Base-by-base conservation (phyloP, 2,888 invertebrate genomes). In the Acleris laterana region DNA sequence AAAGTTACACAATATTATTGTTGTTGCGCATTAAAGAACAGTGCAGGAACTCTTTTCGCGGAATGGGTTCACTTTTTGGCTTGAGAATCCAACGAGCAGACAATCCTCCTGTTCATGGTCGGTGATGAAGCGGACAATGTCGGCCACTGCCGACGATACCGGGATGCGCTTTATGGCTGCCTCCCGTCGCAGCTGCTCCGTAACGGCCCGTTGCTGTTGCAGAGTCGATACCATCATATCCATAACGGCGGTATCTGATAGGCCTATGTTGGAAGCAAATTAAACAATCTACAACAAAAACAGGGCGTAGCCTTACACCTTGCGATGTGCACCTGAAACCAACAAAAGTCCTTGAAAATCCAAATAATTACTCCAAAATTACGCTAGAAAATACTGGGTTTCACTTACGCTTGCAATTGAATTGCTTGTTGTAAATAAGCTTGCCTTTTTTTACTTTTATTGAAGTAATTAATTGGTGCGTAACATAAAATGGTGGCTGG, bases 51-150 rank as follows among this genome's bases (percentile, higher is more conserved):
- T 97, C 93, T 98, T 98, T 90, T 98, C 98, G 73, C 98, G 95
- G 94, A 98, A 99, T 32, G 99, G 99, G 91, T 99, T 99, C 17
- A 98, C 97, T 85, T 98, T 97, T 85, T 98, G 98, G 75, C 97
- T 97, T 71, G 97, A 96, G 88, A 99, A 99, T 44, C 99, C 99
- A 72, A 97, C 97, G 71, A 99, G 94, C 56, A 99, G 94, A 80
- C 97, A 98, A 90, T 99, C 99, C 81, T 98, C 98, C 77, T 97
- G 96, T 81, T 98, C 97, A 81, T 98, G 98, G 78, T 98, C 98
- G 51, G 95, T 94, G 72, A 98, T 97, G 83, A 95, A 98, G 83
- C 97, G 97, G 83, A 98, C 96, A 76, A 99, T 97, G 78, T 98
- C 97, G 72, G 96, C 96, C 66, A 98, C 97, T n/a, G 98, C 98